phyloP scores from a whole-genome alignment of 2,797 vertebrate species.

The Liasis olivaceus region DNA sequence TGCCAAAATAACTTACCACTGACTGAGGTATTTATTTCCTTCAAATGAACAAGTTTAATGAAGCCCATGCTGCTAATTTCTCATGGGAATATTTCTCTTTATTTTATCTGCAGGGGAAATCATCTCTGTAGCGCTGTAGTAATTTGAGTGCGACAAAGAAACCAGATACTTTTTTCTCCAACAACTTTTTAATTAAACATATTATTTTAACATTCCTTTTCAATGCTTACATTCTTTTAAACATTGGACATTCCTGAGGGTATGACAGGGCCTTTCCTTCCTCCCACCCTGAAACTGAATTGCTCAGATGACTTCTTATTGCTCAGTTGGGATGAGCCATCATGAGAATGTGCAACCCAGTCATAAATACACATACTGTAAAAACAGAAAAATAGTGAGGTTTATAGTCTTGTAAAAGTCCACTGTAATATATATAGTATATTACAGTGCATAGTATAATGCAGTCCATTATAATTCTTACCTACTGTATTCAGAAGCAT shows the following conservation, averaged over 20 bases:
- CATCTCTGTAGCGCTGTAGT: conserved; percentile 15
- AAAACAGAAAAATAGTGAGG: background rate
- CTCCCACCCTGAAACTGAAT: conserved; percentile 40
- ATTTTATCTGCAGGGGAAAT: background rate
- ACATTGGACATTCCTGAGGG: background rate
- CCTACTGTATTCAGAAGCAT: background rate
- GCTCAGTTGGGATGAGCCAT: conserved; percentile 28
- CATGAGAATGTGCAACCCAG: background rate
- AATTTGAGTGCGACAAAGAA: background rate
- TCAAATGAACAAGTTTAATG: background rate
- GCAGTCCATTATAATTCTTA: background rate
- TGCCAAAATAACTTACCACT: background rate
- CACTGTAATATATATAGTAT: background rate
- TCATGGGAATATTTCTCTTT: background rate
- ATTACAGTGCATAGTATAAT: background rate
- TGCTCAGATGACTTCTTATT: conserved; percentile 50
- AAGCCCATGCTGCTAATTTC: background rate
- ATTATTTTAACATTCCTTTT: conserved; percentile 2
- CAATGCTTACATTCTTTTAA: background rate
- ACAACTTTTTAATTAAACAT: background rate
- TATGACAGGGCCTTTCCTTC: background rate
- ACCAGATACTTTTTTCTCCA: conserved; percentile 9
- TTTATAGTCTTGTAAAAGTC: background rate
- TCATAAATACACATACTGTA: background rate
- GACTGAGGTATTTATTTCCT: background rate